A percentile compares a stretch with the other conserved stretches of the same genome.
These are phyloP conservation scores for Drosophila nigricruria DNA, from an alignment of 2,888 invertebrate species.

Conservation along the genomic window DNA sequence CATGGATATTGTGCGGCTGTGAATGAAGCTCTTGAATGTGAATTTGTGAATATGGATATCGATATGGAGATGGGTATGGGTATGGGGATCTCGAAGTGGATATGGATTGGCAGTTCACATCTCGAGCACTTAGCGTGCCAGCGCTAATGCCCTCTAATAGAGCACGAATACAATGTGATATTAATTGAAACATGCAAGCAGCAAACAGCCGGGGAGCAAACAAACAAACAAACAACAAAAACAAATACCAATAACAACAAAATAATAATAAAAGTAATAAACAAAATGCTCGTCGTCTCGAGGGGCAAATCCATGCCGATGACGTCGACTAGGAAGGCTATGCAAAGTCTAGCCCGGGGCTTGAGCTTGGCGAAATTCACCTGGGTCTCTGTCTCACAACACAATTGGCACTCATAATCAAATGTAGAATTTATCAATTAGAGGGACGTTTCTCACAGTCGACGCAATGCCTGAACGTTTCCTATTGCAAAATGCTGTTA, in stretches of 20 bases:
- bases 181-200: constrained; percentile 74
- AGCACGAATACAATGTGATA: constrained; percentile 54
- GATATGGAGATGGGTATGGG: not conserved
- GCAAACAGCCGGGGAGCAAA: not conserved
- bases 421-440: constrained; percentile 63
- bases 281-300: constrained; percentile 14
- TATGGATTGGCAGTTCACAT: constrained; percentile 37
- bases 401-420: constrained; percentile 52
- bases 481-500: constrained; percentile 68
- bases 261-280: constrained; percentile 17
- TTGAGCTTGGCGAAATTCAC: constrained; percentile 22
- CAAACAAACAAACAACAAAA: constrained; percentile 9
- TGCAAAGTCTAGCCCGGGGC: constrained; percentile 57
- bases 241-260: constrained; percentile 21
- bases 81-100: constrained; percentile 7
- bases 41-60: not conserved
- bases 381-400: constrained; percentile 17
- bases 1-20: constrained; percentile 26
- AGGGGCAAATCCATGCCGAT: constrained; percentile 43
- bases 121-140: constrained; percentile 60
- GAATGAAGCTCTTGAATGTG: constrained; percentile 35
- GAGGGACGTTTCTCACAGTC: constrained; percentile 51
- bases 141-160: constrained; percentile 70
- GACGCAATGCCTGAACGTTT: constrained; percentile 37
- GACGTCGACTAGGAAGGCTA: constrained; percentile 47